Base-by-base conservation (phyloP, 1,140 invertebrate genomes). In the Palaemon carinicauda region DNA sequence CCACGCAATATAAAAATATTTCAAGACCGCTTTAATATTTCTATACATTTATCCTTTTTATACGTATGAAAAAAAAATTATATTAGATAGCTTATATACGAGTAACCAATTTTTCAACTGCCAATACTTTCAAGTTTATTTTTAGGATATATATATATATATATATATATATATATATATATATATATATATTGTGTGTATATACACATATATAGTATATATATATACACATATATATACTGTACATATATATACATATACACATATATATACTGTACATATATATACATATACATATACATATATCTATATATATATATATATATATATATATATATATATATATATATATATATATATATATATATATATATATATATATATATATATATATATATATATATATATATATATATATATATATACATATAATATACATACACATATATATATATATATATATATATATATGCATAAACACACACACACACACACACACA, bases 281-380 rank as follows among this genome's bases (percentile, higher is more conserved):
- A 65, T 65, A 65, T 65, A 24, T 65, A 65, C n/a, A 65, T 65
- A 65, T 65, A 24, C 21, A 65, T 65, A 65, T 65, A 65, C 21
- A 65, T 65, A 65, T 65, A 65, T 65, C 19, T 65, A 65, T 24
- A 65, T 65, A 65, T 2, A 65, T 65, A 24, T 65, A 65, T 65
- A 65, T 24, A 24, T 65, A 21, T 24, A 65, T 65, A 2, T 24
- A 24, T 65, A 65, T n/a, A 65, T 65, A 65, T 21, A 65, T 65
- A 65, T 65, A 65, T 65, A 65, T 65, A 65, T 65, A 65, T 65
- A 65, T 65, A 65, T 65, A 65, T 65, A 65, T 65, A 65, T 65
- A 65, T 65, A 65, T 65, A 65, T 65, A 65, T 65, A 65, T 65
- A 65, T 65, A 65, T 65, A 65, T 65, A 65, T 65, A 65, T 65